These are phyloP conservation scores for Ichneumoninae sp. DNA, from an alignment of 2,888 invertebrate species.

Conservation along the genomic window DNA sequence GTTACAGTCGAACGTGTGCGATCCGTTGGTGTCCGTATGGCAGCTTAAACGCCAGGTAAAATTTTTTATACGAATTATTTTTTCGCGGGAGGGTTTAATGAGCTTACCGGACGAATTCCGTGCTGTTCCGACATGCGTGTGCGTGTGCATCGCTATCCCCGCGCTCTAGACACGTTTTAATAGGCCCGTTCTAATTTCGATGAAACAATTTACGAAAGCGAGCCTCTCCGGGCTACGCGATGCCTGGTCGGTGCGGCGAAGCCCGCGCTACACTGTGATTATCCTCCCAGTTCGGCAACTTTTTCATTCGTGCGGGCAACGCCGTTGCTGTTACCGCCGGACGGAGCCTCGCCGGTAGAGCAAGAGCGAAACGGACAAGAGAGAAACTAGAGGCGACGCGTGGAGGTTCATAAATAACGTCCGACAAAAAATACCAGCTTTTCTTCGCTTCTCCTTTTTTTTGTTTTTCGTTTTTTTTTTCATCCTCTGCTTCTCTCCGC, in stretches of 20 bases:
- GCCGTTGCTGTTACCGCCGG: conserved; percentile 20
- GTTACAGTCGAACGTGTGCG: conserved; percentile 39
- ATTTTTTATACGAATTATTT: conserved; percentile 54
- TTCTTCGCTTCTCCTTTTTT: conserved; percentile 40
- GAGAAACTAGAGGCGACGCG: conserved; percentile 46
- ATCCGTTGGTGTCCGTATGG: conserved; percentile 50
- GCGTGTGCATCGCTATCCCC: conserved; percentile 32
- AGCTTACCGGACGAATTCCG: conserved; percentile 18
- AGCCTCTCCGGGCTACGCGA: background rate
- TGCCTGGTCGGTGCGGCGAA: conserved; percentile 39
- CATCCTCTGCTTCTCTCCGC: background rate
- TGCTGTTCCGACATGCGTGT: conserved; percentile 38
- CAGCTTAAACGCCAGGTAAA: conserved; percentile 58
- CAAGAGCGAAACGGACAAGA: conserved; percentile 37
- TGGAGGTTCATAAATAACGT: conserved; percentile 66
- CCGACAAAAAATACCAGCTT: conserved; percentile 63
- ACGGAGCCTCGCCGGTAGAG: conserved; percentile 8
- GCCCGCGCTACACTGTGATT: conserved; percentile 59
- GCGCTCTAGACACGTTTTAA: conserved; percentile 60
- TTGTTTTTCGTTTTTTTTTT: conserved; percentile 23
- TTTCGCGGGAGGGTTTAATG: conserved; percentile 52
- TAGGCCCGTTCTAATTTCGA: conserved; percentile 65
- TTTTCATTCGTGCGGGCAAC: conserved; percentile 50
- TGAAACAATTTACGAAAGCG: conserved; percentile 62
- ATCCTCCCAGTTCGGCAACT: conserved; percentile 59